Evolutionary conservation across 2,113 vertebrate species (phyloP).

Genomic region (Chamaea fasciata): DNA sequence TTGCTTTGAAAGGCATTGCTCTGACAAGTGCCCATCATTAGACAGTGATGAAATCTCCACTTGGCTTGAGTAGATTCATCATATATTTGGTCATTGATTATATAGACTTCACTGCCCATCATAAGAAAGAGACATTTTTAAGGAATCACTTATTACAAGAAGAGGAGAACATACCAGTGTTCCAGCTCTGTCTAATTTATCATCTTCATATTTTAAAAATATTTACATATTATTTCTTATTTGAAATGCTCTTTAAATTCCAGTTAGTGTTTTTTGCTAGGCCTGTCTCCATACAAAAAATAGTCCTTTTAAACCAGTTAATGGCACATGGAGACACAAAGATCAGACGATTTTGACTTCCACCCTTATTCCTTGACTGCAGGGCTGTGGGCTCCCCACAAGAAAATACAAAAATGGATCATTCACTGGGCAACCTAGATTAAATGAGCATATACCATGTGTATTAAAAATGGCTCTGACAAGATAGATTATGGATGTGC

Average conservation of each 20-base stretch:
- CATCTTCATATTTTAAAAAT: not conserved
- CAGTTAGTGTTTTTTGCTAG: not conserved
- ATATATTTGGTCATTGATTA: not conserved
- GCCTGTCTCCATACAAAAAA: not conserved
- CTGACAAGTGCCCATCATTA: not conserved
- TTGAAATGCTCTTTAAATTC: not conserved
- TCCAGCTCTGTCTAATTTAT: not conserved
- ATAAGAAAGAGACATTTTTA: not conserved
- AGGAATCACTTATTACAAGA: not conserved
- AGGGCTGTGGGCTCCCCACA: not conserved
- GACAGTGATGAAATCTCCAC: not conserved
- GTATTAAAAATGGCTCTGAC: constrained; percentile 31
- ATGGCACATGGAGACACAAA: not conserved
- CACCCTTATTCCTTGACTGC: not conserved
- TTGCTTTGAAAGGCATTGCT: not conserved
- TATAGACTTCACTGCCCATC: not conserved
- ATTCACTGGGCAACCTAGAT: not conserved
- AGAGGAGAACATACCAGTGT: not conserved
- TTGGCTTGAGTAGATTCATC: not conserved
- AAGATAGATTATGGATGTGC: constrained; percentile 37
- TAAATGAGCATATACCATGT: not conserved
- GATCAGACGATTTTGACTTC: not conserved
- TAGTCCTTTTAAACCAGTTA: not conserved
- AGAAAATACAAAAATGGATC: not conserved
- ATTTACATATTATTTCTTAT: not conserved